Base-by-base conservation (phyloP, 2,797 vertebrate genomes). In the Dicrostonyx torquatus region DNA sequence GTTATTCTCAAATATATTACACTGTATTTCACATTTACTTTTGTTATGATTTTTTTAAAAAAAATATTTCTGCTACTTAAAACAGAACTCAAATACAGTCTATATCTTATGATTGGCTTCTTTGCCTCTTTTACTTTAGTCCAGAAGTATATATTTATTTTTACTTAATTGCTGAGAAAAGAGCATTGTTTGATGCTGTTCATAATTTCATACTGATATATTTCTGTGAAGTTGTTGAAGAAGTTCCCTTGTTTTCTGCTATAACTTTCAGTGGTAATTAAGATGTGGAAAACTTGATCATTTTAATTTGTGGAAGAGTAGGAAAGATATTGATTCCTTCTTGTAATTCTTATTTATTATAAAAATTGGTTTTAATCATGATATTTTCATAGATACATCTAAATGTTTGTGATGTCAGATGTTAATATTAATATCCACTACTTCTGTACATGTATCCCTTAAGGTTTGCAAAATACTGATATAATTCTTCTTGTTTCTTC, bases 21-120 rank as follows among this genome's bases (percentile, higher is more conserved):
- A 78, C 14, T 13, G 48, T 15, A 79, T 89, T 78, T 94, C 31
- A 68, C 15, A 80, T 20, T 75, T 62, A 17, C 26, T 26, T 15
- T 83, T 70, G 3, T 40, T 5, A n/a, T 77, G 62, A n/a, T 86
- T 92, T 83, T 93, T 93, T 58, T 22, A 8, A 58, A 22, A 58
- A 58, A 34, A n/a, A 45, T 14, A n/a, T 86, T 92, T 94, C 53
- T 75, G 92, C 3, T 91, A 6, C 77, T 89, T 79, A 55, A 86
- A 91, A 45, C 11, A 50, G 40, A 84, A 68, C 40, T 31, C 10
- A 73, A 3, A 34, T 55, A 82, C 79, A 5, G 50, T 82, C 14
- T 20, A 29, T 13, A 48, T 55, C 7, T 31, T 79, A 15, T n/a
- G 85, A 55, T 68, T 91, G n/a, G 18, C 43, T 93, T 24, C n/a